Base-by-base conservation (phyloP, 1,140 invertebrate species). In the Frieseomelitta varia region DNA sequence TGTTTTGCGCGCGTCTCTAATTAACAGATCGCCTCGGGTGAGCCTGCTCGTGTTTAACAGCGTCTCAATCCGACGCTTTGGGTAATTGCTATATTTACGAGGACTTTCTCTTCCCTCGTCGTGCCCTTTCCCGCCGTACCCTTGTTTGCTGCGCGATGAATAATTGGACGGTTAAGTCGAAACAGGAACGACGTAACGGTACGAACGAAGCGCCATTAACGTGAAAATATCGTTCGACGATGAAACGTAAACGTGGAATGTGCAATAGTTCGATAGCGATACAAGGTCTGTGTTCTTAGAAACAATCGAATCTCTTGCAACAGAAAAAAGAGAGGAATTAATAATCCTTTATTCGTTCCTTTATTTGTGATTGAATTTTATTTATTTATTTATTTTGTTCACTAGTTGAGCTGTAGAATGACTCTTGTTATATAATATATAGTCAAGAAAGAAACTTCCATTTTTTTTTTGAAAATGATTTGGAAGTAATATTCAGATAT, bases 21-120 rank as follows among this genome's bases (percentile, higher is more conserved):
- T 84, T 84, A 84, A 84, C 76, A 53, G 55, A 84, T 79, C 67
- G 39, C 56, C 67, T 79, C n/a, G 39, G 17, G n/a, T 24, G 55
- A 47, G 30, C 39, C 21, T 30, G 47, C 14, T 65, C 53, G 19
- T 51, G 53, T 58, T 53, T 61, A 71, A 47, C 55, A 55, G 34
- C 75, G 21, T 74, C 53, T 77, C 55, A 27, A 82, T 82, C 2
- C 47, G 47, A 24, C 61, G 67, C 27, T 69, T 58, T 30, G 51
- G 55, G 67, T 84, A 84, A 84, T 79, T 79, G 76, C 75, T 79
- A 79, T 84, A 79, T 84, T 79, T 84, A 79, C 76, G 56, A 17
- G n/a, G 0, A n/a, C 75, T 84, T 79, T 84, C 81, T 79, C 75
- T 39, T 39, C 27, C 63, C 6, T 56, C 2, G 21, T 11, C n/a